Evolutionary conservation across 2,888 invertebrate genomes (phyloP), one percentile per base, ranked within the genome.

Genomic region (Nomada hirtipes): DNA sequence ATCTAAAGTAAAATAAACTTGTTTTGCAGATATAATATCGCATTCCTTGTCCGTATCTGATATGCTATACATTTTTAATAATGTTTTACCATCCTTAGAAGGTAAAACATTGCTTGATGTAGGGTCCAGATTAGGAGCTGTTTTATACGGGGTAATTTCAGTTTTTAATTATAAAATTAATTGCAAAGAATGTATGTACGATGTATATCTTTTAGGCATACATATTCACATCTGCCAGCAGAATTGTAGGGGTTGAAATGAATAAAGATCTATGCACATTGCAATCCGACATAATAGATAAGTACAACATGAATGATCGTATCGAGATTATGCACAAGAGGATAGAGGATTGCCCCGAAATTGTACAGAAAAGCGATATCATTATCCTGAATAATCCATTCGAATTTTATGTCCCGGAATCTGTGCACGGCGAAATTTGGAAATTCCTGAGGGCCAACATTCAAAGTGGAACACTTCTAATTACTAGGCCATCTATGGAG

Each of bases 171-270:
- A 47, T 10, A 20, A 50, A 18, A 52, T 1, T 2, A 4, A 10
- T 23, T 44, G 2, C 50, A 18, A 42, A 13, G 0, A 18, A 42
- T 13, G 23, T 23, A 7, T 47, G 26, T 36, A 36, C 20, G n/a
- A 36, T 55, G 36, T 67, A 18, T 15, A 42, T 61, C 2, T 75
- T 84, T 20, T 93, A 96, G 96, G 96, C 96, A 65, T 95, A 95
- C 89, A 93, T 95, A 86, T 95, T 95, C 73, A 95, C 96, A 53
- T 95, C 95, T 91, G 95, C 95, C 55, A 91, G 93, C 15, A 94
- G 93, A 85, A 96, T 96, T 65, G 93, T 96, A 82, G 97, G 97
- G 11, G 95, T 97, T 53, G 97, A 97, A 94, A 95, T 97, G 92
- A 96, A 96, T 89, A 93, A 95, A 83, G 96, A 96, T 73, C 95